Evolutionary conservation across 1,140 invertebrate species (phyloP), one percentile per base, ranked within the genome.

Genomic region (Neuroterus valhalla): DNA sequence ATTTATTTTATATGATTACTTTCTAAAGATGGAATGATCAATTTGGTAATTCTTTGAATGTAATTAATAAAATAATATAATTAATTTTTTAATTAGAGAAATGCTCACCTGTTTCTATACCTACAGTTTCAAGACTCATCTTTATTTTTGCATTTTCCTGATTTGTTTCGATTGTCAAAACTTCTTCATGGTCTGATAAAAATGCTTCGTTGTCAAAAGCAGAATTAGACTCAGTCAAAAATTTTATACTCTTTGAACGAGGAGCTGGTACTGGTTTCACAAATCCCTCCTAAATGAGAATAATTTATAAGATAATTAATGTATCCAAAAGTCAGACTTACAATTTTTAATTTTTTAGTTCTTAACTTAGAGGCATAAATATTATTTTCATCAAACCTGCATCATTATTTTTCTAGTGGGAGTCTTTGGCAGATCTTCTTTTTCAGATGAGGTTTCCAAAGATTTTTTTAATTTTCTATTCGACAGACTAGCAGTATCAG

Each of bases 101-200:
- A 3, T 45, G 5, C 15, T 38, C 26, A 17, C 74, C 43, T 44
- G 66, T 55, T 38, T 66, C 15, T 73, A 70, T 68, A 38, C 69
- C 77, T 44, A 84, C 26, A 1, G 67, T 76, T 11, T 70, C 71
- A n/a, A 81, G n/a, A 50, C 78, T 77, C 70, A 86, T 84, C 77
- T 86, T 77, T 14, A 86, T 86, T 71, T 77, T 85, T 1, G 82
- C 84, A 19, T 78, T 79, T 2, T 84, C 71, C n/a, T 69, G 69
- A 55, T 87, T 78, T 0, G 85, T 89, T 76, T 89, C 88, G 12
- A 89, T 86, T 26, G 81, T 79, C 2, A 89, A 75, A 55, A 89
- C 74, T 68, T 86, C 82, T n/a, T 86, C 83, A 14, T 85, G 79
- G 6, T 89, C 87, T 0, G 81, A 84, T 21, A 79, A 72, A 66